A percentile compares a stretch with the other conserved stretches of the same genome.
Evolutionary conservation across 2,113 vertebrate genomes (phyloP).

Genomic region (Athene cunicularia): DNA sequence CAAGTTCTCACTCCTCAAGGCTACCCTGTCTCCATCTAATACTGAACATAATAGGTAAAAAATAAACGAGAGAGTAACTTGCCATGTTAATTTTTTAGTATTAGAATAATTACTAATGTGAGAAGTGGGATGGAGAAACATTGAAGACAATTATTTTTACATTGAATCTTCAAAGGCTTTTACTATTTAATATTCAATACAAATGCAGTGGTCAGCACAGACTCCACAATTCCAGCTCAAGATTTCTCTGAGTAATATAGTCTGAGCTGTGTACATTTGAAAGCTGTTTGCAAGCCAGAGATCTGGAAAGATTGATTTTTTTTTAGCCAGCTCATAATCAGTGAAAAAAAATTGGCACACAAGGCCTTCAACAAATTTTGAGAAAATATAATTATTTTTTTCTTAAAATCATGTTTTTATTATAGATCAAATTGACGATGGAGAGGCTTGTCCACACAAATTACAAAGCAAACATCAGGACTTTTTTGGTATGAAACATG

Average conservation of each 20-base stretch:
- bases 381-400: background rate
- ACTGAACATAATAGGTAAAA: background rate
- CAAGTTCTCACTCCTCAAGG: background rate
- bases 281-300: background rate
- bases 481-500: background rate
- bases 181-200: background rate
- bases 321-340: background rate
- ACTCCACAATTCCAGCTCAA: background rate
- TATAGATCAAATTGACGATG: background rate
- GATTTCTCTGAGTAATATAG: background rate
- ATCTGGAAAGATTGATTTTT: background rate
- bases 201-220: background rate
- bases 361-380: background rate
- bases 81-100: background rate
- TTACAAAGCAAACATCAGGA: background rate
- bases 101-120: background rate
- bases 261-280: background rate
- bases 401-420: background rate
- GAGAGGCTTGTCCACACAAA: background rate
- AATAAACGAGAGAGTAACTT: background rate
- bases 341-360: background rate
- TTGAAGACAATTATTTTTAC: slow-evolving; percentile 2
- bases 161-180: background rate
- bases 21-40: background rate
- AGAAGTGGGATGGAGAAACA: background rate